Percentiles rank a stretch among this genome's conserved stretches.
Conservation (phyloP, 2,888 invertebrate species). For the Acanthopleura granulata region DNA sequence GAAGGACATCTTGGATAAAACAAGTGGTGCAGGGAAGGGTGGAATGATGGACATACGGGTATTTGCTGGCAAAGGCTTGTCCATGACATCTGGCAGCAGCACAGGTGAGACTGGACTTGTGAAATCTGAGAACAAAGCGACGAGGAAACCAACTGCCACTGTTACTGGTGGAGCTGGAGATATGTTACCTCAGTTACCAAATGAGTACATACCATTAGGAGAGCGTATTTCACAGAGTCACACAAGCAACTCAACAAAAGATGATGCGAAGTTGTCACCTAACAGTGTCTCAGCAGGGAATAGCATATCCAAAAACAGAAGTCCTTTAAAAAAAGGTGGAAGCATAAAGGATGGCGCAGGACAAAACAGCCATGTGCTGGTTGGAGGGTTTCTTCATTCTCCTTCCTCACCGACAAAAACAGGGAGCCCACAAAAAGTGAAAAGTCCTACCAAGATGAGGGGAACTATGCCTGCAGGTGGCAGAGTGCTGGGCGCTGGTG, state of each 20-base stretch:
- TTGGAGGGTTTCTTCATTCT: not conserved
- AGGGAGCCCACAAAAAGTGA: not conserved
- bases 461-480: not conserved
- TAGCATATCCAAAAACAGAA: not conserved
- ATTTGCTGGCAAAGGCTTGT: constrained; percentile 46
- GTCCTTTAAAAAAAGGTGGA: not conserved
- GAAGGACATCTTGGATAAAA: no score
- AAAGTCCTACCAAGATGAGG: not conserved
- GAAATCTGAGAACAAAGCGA: not conserved
- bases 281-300: not conserved
- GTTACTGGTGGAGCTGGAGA: not conserved
- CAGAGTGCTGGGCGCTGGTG: not conserved
- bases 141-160: not conserved
- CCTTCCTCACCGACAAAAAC: not conserved
- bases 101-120: not conserved
- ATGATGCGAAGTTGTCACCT: not conserved
- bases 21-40: no score
- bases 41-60: constrained; percentile 43
- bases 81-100: constrained; percentile 23
- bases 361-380: not conserved
- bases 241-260: not conserved
- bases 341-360: no score
- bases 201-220: not conserved
- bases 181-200: not conserved
- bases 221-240: not conserved